Evolutionary conservation across 2,888 invertebrate genomes (phyloP).

Genomic region (Nebria brevicollis): DNA sequence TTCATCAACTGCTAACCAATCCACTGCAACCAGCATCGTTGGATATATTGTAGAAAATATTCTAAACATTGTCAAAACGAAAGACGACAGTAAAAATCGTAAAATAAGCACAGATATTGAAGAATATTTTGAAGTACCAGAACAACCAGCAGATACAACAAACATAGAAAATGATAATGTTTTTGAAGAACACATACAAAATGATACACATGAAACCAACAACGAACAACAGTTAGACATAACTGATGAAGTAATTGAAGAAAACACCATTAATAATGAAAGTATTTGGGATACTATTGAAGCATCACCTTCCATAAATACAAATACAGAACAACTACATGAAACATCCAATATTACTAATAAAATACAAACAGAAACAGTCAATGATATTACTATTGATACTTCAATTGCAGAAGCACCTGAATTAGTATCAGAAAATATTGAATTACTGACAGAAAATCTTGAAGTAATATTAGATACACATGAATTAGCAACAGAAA

Average conservation of each 20-base stretch:
- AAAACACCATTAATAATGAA: background rate
- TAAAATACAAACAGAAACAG: background rate
- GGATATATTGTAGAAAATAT: slow-evolving; percentile 13
- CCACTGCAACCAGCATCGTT: slow-evolving; percentile 12
- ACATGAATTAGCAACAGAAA: background rate
- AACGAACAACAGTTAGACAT: background rate
- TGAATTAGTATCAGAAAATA: background rate
- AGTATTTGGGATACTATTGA: background rate
- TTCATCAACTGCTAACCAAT: background rate
- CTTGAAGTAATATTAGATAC: no score
- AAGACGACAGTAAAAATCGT: slow-evolving; percentile 8
- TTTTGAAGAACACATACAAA: slow-evolving; percentile 7
- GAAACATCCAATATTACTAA: background rate
- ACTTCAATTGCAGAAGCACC: background rate
- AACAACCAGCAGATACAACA: slow-evolving; percentile 8
- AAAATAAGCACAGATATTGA: slow-evolving; percentile 32
- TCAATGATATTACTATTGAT: background rate
- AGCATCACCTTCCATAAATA: background rate
- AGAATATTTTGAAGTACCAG: slow-evolving; percentile 30
- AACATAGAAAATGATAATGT: background rate
- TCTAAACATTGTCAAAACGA: slow-evolving; percentile 8
- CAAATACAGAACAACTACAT: background rate
- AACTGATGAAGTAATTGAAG: background rate
- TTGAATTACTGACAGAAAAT: background rate
- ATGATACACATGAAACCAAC: background rate